Evolutionary conservation across 2,888 invertebrate species (phyloP).

Genomic region (Gastrophysa polygoni): DNA sequence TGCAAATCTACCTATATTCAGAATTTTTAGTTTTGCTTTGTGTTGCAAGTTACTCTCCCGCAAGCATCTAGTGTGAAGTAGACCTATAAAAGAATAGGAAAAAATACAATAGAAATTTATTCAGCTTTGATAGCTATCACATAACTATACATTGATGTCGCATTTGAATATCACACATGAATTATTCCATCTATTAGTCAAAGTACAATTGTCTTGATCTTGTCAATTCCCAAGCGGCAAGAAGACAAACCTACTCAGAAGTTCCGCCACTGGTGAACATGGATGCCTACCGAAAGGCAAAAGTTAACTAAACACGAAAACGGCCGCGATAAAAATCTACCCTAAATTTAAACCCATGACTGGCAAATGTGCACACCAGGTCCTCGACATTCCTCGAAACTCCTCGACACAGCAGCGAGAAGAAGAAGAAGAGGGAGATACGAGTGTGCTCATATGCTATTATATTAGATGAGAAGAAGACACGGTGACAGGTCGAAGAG

Average conservation of each 20-base stretch:
- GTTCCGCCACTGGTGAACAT: neutral
- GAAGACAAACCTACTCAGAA: neutral
- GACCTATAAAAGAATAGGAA: too few species aligned
- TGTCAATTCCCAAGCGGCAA: too few species aligned
- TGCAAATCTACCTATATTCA: too few species aligned
- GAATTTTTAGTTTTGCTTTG: too few species aligned
- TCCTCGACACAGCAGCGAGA: neutral
- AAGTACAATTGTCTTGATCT: too few species aligned
- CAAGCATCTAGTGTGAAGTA: too few species aligned
- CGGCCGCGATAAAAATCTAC: constrained; percentile 49
- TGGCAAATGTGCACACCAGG: constrained; percentile 48
- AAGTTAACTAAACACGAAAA: constrained; percentile 12
- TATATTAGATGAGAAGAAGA: constrained; percentile 15
- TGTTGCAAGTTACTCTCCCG: too few species aligned
- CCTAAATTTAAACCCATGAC: constrained; percentile 56
- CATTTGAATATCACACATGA: too few species aligned
- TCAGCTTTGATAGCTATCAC: too few species aligned
- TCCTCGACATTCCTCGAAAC: constrained; percentile 33
- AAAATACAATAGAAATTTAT: too few species aligned
- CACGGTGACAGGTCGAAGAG: constrained; percentile 3
- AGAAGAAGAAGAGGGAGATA: constrained; percentile 10
- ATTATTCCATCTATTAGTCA: too few species aligned
- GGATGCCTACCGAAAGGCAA: constrained; percentile 11
- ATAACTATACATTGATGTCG: too few species aligned
- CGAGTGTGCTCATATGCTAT: constrained; percentile 23